Evolutionary conservation across 2,113 vertebrate genomes (phyloP), one percentile per base, ranked within the genome.

Genomic region (Forbesichthys papilliferus): DNA sequence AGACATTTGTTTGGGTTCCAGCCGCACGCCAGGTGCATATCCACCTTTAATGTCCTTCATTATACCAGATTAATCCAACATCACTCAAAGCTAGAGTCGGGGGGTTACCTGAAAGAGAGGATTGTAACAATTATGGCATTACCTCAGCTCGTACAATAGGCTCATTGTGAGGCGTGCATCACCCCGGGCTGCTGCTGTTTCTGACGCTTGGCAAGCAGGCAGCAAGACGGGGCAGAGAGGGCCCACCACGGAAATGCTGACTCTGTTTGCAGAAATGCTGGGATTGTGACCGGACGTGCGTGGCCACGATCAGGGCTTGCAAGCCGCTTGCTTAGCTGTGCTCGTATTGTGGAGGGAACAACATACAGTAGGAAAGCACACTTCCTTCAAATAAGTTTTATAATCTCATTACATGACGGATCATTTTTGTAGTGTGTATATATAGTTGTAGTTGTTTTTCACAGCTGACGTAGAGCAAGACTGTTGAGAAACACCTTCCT

Each of bases 101-200:
- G 27, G 1, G 18, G 64, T 76, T 79, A 87, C 88, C 84, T 90
- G 87, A 91, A 88, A 81, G 77, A 73, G 57, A 86, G 84, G 85
- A 85, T 70, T 82, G 83, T 84, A 82, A 80, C 86, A 89, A 88
- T 89, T 79, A 87, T 69, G 71, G 83, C 74, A 79, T 86, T 89
- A 87, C 82, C 80, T 83, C 78, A 34, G 64, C 20, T 27, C 27
- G 12, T 13, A 88, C 84, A 91, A 91, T 69, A 73, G 71, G 9
- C 9, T 48, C 79, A 75, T 92, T 91, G 87, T 88, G 77, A 1
- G 16, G 11, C 12, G 48, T 64, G 67, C 64, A 75, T 69, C 77
- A 84, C 73, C 71, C 75, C 55, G 4, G 66, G 78, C 76, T 66
- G 75, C 75, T 80, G 83, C 73, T 78, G 81, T 79, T 80, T 86